Evolutionary conservation across 2,888 invertebrate genomes (phyloP), one percentile per base, ranked within the genome.

Genomic region (Oscheius sp.): DNA sequence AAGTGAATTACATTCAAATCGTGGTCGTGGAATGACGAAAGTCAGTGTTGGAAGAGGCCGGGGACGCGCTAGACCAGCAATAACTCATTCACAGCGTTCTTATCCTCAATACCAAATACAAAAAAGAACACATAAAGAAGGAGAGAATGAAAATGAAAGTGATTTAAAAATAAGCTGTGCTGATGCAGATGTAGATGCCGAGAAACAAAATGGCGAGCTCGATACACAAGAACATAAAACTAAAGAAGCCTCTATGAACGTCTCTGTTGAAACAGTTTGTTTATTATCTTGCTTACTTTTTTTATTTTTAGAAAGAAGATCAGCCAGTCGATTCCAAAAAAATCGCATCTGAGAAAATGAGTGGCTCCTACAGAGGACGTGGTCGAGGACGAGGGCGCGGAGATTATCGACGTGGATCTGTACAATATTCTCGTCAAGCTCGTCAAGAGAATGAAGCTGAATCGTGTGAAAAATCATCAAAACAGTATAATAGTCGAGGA

Each of bases 51-150:
- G 30, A 28, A 12, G 44, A 8, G 68, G 65, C 17, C 26, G 65
- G 14, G 65, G 65, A 12, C 30, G 68, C 8, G 56, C 32, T 14
- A 22, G 62, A 12, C n/a, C 33, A 22, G 30, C 67, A 14, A 30
- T 36, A 1, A 14, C 44, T 4, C 59, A 59, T 56, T 20, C 38
- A 5, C 36, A 28, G n/a, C 64, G 57, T 26, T 12, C 63, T 22
- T 63, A 50, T 38, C 71, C 67, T 14, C 74, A 57, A 50, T 73
- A 66, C 20, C 75, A 72, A 49, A 45, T 62, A 24, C 65, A 38
- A 26, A 51, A 30, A 24, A 51, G 65, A 32, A 54, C 65, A 36
- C 49, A n/a, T n/a, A n/a, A 62, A 24, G 33, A 33, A 1, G 28
- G 12, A 8, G 33, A 62, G 22, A 30, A 61, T 12, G 45, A 47